Evolutionary conservation across 2,888 invertebrate species (phyloP), one percentile per base, ranked within the genome.

Genomic region (Baronia brevicornis): DNA sequence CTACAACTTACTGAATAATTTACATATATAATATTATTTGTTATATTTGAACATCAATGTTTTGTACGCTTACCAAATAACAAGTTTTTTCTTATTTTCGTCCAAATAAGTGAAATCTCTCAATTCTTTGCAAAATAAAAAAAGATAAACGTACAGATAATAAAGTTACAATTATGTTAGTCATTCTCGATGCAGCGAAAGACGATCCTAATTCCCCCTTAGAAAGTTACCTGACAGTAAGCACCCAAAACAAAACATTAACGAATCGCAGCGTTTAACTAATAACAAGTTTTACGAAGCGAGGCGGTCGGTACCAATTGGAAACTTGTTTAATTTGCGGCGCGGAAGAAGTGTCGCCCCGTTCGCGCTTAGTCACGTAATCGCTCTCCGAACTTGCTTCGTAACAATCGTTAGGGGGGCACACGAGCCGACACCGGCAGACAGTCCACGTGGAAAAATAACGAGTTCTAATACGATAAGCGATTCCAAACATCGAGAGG

Each of bases 241-340:
- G 38, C 37, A 45, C 33, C 38, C 33, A 36, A 48, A 48, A 39
- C 46, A 39, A 44, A 43, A 44, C 51, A 49, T 39, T 45, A 37
- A 48, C 51, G 57, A 57, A 60, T 57, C 55, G 56, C 17, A 3
- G 23, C 18, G 15, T 58, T 66, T 47, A 77, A 77, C 74, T 74
- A 78, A 77, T 77, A 75, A 69, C 63, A 74, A 75, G 65, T 71
- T 65, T 55, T 43, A 36, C 48, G 46, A 39, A 47, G 40, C 46
- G 47, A 48, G 51, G 46, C 47, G 51, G 47, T 50, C 48, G 44
- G 58, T 63, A 49, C 57, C 53, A 63, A 67, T 65, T 59, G 50
- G 51, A 48, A 78, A 82, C 66, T 84, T 80, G 75, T 75, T 74
- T 79, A 80, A 80, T 82, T 80, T 79, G 80, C 56, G 73, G 72